A percentile compares a stretch with the other conserved stretches of the same genome.
phyloP scores from a whole-genome alignment of 2,888 invertebrate species.

The Amphimallon solstitiale region DNA sequence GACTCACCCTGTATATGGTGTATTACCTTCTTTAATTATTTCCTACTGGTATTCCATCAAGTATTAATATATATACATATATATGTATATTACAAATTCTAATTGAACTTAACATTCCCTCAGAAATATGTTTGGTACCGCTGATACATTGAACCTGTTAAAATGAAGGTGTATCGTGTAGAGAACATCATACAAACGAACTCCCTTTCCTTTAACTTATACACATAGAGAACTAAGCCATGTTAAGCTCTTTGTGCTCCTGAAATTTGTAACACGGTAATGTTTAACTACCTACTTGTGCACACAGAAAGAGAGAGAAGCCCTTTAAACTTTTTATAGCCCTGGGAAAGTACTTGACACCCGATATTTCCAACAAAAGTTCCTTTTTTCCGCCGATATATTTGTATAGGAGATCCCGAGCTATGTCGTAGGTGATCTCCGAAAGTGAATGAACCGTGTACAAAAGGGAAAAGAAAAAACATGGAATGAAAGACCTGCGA shows the following conservation, averaged over 20 bases:
- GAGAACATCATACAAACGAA: constrained; percentile 41
- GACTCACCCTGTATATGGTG: too few species aligned
- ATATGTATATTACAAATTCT: too few species aligned
- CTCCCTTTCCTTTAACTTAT: too few species aligned
- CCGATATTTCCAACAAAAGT: constrained; percentile 54
- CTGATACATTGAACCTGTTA: constrained; percentile 38
- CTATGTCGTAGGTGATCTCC: constrained; percentile 19
- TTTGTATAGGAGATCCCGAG: constrained; percentile 38
- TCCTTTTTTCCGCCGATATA: constrained; percentile 37
- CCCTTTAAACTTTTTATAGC: constrained; percentile 50
- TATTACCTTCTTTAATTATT: too few species aligned
- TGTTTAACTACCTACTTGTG: constrained; percentile 52
- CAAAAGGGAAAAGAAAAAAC: neutral
- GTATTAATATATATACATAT: too few species aligned
- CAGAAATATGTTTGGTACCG: too few species aligned
- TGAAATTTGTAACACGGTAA: constrained; percentile 60
- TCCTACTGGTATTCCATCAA: too few species aligned
- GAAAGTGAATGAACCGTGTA: constrained; percentile 32
- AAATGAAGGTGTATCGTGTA: constrained; percentile 52
- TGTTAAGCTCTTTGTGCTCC: constrained; percentile 52
- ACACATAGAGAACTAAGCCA: neutral
- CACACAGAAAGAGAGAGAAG: constrained; percentile 54
- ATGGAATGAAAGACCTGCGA: constrained; percentile 9
- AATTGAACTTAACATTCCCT: too few species aligned
- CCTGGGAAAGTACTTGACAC: constrained; percentile 63